Evolutionary conservation across 2,113 vertebrate species (phyloP).

Genomic region (Fregata magnificens): DNA sequence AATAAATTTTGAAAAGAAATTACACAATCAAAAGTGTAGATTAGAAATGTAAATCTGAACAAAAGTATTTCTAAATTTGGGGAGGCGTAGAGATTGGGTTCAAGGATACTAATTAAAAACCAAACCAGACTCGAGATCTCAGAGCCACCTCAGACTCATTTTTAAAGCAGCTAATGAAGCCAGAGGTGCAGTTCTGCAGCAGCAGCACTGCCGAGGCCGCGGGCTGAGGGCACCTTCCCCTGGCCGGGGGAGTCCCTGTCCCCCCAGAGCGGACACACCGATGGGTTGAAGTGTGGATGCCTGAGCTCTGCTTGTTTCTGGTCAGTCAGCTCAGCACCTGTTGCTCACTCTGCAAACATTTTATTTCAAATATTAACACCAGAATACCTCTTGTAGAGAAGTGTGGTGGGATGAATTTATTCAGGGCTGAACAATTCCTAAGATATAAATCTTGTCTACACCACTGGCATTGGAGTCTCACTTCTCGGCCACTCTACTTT

Average conservation of each 20-base stretch:
- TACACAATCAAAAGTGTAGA: background rate
- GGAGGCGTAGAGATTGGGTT: accelerated
- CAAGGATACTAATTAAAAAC: background rate
- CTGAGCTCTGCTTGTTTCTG: background rate
- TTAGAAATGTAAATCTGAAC: background rate
- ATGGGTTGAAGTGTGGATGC: background rate
- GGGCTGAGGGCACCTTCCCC: background rate
- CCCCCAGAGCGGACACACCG: accelerated
- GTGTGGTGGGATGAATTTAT: background rate
- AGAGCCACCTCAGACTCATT: background rate
- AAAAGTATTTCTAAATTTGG: background rate
- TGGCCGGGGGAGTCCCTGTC: too few relatives aligned
- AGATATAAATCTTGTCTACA: background rate
- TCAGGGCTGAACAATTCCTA: background rate
- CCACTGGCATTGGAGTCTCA: background rate
- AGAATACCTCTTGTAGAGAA: background rate
- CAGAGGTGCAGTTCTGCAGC: too few relatives aligned
- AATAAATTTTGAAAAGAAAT: too few relatives aligned
- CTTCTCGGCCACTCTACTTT: background rate
- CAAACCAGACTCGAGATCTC: background rate
- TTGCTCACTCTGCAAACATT: too few relatives aligned
- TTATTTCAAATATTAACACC: background rate
- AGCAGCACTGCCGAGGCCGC: background rate
- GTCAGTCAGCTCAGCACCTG: background rate
- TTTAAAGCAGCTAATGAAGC: background rate